Evolutionary conservation across 2,888 invertebrate genomes (phyloP), one percentile per base, ranked within the genome.

Genomic region (Adelphocoris suturalis): DNA sequence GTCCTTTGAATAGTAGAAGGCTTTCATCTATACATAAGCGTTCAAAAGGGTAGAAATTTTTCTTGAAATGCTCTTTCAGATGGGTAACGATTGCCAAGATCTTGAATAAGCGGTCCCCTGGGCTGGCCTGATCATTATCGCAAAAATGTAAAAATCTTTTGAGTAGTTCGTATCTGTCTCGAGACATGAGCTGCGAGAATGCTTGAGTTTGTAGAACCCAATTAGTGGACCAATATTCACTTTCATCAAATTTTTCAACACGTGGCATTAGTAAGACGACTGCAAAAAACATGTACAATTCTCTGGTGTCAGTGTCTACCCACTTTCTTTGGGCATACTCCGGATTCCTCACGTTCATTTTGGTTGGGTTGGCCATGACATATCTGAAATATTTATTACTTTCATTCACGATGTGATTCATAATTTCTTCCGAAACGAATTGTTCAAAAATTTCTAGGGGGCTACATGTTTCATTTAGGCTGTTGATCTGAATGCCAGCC

Each of bases 81-180:
- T 96, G 93, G 16, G 78, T 76, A 9, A 48, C 48, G 48, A 48
- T 48, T 12, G 48, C 48, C 48, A 12, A 48, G 48, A 85, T 7
- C 9, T 85, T 85, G 85, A 55, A 48, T 0, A 85, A 28, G 23
- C 57, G 55, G 85, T 85, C 85, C 14, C 85, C 85, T 19, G 37
- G n/a, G 46, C 11, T 28, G 76, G n/a, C 37, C 23, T 76, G 68
- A 76, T 37, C 68, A 48, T 27, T 14, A 52, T 52, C 55, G 52
- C 57, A 81, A 57, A 89, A 89, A 82, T 89, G 89, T 28, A 89
- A 19, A 75, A 82, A 80, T 55, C 89, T 89, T 81, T 81, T n/a
- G n/a, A n/a, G n/a, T n/a, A n/a, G n/a, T n/a, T n/a, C n/a, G n/a
- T n/a, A n/a, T n/a, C n/a, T n/a, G 82, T 89, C 80, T 55, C 81